Percentiles rank a stretch among this genome's conserved stretches.
Evolutionary conservation across 1,140 invertebrate species (phyloP).

Genomic region (Mercenaria mercenaria): DNA sequence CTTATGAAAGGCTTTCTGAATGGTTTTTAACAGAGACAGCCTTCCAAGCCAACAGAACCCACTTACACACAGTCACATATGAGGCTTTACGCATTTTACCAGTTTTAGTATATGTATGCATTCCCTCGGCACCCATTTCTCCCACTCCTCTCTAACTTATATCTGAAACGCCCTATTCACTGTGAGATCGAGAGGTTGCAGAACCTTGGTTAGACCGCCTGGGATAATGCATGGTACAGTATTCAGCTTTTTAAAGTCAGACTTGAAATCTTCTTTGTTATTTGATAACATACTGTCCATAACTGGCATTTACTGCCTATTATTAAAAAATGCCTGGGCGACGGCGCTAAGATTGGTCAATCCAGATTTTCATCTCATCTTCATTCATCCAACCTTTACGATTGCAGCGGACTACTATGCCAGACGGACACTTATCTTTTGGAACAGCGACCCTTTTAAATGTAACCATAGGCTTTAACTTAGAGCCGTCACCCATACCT

Average conservation of each 20-base stretch:
- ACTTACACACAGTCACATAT: neutral
- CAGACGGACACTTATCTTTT: neutral
- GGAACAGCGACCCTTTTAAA: slow-evolving; percentile 75
- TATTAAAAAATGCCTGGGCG: neutral
- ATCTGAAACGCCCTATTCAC: neutral
- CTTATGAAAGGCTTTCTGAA: neutral
- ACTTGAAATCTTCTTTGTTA: no score
- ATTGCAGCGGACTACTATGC: no score
- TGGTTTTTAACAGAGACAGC: neutral
- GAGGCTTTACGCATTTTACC: neutral
- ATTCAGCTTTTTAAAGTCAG: neutral
- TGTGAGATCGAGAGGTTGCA: neutral
- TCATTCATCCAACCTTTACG: neutral
- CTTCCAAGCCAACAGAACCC: neutral
- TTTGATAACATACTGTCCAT: neutral
- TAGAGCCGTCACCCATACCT: slow-evolving; percentile 67
- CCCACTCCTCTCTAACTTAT: neutral
- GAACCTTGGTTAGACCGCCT: neutral
- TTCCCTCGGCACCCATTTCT: neutral
- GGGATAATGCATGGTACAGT: neutral
- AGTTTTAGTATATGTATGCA: neutral
- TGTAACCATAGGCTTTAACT: slow-evolving; percentile 68
- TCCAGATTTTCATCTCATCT: neutral
- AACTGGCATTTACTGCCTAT: neutral
- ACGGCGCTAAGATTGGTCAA: neutral